Evolutionary conservation across 2,797 vertebrate species (phyloP).

Genomic region (Synaphobranchus kaupii): DNA sequence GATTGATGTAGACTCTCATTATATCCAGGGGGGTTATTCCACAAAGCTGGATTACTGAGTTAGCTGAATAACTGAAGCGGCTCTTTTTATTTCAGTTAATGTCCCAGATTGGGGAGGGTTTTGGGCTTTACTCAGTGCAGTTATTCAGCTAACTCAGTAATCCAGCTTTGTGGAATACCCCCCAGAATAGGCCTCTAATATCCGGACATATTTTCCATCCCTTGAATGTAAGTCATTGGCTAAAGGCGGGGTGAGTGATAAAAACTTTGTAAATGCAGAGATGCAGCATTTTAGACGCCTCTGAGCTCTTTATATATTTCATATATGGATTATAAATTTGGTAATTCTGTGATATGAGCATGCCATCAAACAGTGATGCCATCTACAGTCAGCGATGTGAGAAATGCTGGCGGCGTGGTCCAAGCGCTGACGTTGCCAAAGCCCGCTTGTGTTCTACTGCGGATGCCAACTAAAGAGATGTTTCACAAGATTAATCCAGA

Average conservation of each 20-base stretch:
- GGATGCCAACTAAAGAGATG: background rate
- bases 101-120: too few relatives aligned
- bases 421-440: background rate
- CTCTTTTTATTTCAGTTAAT: too few relatives aligned
- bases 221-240: background rate
- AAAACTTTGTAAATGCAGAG: too few relatives aligned
- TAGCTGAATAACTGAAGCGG: too few relatives aligned
- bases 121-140: too few relatives aligned
- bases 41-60: too few relatives aligned
- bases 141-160: too few relatives aligned
- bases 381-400: background rate
- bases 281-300: too few relatives aligned
- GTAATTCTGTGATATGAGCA: background rate
- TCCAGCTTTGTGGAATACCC: too few relatives aligned
- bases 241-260: too few relatives aligned
- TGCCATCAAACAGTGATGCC: background rate
- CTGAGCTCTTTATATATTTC: background rate
- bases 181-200: background rate
- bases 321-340: background rate
- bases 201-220: background rate
- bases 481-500: background rate
- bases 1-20: too few relatives aligned
- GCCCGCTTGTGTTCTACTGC: background rate
- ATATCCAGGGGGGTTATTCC: too few relatives aligned
- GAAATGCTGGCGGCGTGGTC: background rate